A percentile compares a stretch with the other conserved stretches of the same genome.
These are phyloP conservation scores for Laupala kohalensis DNA, from an alignment of 1,140 invertebrate genomes.

Conservation along the genomic window DNA sequence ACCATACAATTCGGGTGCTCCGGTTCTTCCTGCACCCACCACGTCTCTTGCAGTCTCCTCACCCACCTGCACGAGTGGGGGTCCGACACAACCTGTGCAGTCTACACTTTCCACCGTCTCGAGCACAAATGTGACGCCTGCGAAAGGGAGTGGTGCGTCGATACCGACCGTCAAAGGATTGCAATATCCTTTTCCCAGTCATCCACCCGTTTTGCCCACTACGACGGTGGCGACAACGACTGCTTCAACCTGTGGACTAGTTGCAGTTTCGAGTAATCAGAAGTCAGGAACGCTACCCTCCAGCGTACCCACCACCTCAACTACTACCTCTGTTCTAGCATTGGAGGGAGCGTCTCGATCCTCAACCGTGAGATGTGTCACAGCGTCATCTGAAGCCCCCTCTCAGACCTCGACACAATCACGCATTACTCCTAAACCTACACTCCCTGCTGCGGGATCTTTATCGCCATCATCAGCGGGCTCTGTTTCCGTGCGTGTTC, in stretches of 20 bases:
- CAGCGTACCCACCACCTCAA: constrained; percentile 2
- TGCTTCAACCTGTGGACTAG: constrained; percentile 9
- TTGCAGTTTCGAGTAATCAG: no score
- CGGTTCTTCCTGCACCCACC: not conserved
- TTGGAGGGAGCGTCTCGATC: constrained; percentile 1
- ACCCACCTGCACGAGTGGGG: not conserved
- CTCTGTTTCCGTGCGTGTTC: not conserved
- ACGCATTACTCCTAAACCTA: not conserved
- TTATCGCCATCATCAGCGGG: not conserved
- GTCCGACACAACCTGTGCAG: constrained; percentile 1
- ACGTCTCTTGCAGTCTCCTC: not conserved
- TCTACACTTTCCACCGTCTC: not conserved
- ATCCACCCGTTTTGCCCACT: constrained; percentile 43
- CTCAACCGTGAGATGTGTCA: not conserved
- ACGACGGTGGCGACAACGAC: constrained; percentile 18
- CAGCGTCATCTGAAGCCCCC: constrained; percentile 1
- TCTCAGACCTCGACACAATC: constrained; percentile 6
- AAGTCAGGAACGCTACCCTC: constrained; percentile 5
- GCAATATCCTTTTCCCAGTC: constrained; percentile 69
- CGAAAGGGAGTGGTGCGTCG: constrained; percentile 9
- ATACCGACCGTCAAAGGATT: constrained; percentile 38
- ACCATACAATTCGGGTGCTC: constrained; percentile 4
- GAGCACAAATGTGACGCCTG: not conserved
- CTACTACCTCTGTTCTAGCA: constrained; percentile 2
- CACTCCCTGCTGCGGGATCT: constrained; percentile 3